These are phyloP conservation scores for Aphaenogaster floridana DNA, from an alignment of 1,140 invertebrate genomes.

Conservation along the genomic window DNA sequence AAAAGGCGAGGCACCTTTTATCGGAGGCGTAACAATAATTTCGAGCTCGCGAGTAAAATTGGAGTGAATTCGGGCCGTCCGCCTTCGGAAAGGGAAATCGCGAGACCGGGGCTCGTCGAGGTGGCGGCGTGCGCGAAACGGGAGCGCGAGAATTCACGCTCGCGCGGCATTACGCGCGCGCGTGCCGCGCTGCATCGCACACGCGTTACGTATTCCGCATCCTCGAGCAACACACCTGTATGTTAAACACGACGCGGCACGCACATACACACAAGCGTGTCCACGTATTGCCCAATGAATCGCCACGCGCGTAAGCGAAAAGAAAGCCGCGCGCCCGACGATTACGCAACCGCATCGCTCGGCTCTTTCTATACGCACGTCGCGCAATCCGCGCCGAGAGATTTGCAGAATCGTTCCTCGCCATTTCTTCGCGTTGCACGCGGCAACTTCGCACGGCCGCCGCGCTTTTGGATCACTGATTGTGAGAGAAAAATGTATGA, in stretches of 20 bases:
- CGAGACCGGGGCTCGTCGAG: neutral
- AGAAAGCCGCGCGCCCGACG: slow-evolving; percentile 79
- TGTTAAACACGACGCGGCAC: neutral
- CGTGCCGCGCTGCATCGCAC: neutral
- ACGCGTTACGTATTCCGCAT: slow-evolving; percentile 27
- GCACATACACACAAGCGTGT: neutral
- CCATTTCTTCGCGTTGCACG: neutral
- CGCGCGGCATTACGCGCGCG: neutral
- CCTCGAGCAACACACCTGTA: neutral
- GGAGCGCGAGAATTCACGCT: slow-evolving; percentile 23
- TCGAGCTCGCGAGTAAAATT: neutral
- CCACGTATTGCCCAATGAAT: slow-evolving; percentile 81
- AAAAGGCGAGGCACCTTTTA: neutral
- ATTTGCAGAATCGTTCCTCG: slow-evolving; percentile 47
- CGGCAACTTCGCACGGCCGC: neutral
- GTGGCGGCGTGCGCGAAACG: neutral
- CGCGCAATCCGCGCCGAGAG: slow-evolving; percentile 67
- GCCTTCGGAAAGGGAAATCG: slow-evolving; percentile 29
- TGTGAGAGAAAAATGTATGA: too few species aligned
- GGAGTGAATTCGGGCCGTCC: neutral
- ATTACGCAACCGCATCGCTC: slow-evolving; percentile 78
- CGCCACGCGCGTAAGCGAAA: slow-evolving; percentile 78
- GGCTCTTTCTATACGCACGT: slow-evolving; percentile 73
- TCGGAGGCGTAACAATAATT: neutral
- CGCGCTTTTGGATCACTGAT: neutral